Evolutionary conservation across 2,797 vertebrate genomes (phyloP), one percentile per base, ranked within the genome.

Genomic region (Columba guinea): DNA sequence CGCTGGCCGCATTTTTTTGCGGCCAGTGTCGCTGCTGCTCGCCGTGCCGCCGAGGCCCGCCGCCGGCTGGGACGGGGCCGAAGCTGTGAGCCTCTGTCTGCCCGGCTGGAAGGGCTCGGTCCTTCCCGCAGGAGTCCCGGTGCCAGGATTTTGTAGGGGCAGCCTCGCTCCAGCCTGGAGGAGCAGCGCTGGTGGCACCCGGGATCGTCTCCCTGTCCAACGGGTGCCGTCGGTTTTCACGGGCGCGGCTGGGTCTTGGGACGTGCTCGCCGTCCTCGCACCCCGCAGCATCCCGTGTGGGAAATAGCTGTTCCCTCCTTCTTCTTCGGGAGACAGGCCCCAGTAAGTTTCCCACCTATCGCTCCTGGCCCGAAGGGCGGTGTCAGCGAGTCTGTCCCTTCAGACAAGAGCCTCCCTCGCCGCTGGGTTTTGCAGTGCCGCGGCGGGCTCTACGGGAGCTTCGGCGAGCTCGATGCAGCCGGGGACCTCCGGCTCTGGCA

Each of bases 321-420:
- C 23, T 30, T 3, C 20, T 34, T 16, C 4, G 7, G 51, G 49
- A 77, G 24, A 69, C 20, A 46, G 19, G 7, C 30, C 7, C 34
- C 18, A 2, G 0, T 11, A 59, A 84, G 52, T 77, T 80, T 32
- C 8, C 48, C 53, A 1, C 3, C 13, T 27, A 30, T 10, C 3
- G 26, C 34, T 3, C 59, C 37, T 8, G 48, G 21, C 35, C 58
- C 55, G 9, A 10, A 51, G 44, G 75, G 74, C 28, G 41, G 67
- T 62, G 84, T 32, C 60, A 7, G 49, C 15, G 13, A 22, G 13
- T 48, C 58, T 1, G 32, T n/a, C 56, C 75, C 58, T 58, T 53
- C 62, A 3, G 58, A 63, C 65, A 17, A 79, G 39, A 82, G 9
- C 80, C 41, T 63, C 35, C 26, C 27, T 11, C 13, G 13, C 75